phyloP scores from a whole-genome alignment of 2,888 invertebrate species.

The Harmothoe impar region DNA sequence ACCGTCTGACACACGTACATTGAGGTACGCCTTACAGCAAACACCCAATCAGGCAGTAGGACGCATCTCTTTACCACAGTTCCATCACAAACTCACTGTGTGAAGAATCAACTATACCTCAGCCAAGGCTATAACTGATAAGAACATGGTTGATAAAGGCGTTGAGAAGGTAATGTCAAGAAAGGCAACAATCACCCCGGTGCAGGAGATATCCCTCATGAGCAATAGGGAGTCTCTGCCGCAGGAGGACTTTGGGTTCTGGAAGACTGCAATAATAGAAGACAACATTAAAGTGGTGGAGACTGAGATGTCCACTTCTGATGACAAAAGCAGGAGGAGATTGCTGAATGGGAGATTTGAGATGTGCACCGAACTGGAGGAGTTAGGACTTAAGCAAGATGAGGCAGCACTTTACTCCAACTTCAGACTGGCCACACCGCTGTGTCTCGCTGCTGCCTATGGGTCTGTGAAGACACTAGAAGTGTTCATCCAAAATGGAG shows the following conservation, averaged over 20 bases:
- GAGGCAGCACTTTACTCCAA: background rate
- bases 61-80: too few relatives aligned
- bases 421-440: background rate
- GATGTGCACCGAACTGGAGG: background rate
- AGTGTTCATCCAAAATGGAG: slow-evolving; percentile 54
- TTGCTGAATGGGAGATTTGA: slow-evolving; percentile 22
- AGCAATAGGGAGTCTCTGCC: background rate
- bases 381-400: background rate
- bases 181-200: too few relatives aligned
- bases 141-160: too few relatives aligned
- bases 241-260: background rate
- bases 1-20: too few relatives aligned
- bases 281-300: background rate
- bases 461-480: slow-evolving; percentile 16
- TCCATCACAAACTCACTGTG: too few relatives aligned
- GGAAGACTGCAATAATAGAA: background rate
- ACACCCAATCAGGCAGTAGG: too few relatives aligned
- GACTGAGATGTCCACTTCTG: background rate
- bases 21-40: too few relatives aligned
- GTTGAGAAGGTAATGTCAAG: too few relatives aligned
- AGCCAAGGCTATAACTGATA: too few relatives aligned
- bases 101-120: too few relatives aligned
- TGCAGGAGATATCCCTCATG: background rate
- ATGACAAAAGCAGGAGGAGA: background rate
- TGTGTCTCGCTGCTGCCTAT: slow-evolving; percentile 57